Evolutionary conservation across 1,140 invertebrate genomes (phyloP).

Genomic region (Samia ricini): DNA sequence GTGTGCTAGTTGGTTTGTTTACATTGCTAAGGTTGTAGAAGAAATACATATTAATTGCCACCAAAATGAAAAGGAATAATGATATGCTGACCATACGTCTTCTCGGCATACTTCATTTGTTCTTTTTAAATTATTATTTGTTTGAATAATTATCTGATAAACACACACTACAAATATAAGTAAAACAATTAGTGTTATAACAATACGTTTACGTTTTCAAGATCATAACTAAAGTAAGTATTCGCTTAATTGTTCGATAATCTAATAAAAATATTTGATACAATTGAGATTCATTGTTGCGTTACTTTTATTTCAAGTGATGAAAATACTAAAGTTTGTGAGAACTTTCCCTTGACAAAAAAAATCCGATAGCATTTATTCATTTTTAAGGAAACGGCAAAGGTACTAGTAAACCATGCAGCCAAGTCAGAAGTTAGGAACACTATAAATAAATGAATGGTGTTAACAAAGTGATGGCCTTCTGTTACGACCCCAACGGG

Average conservation of each 20-base stretch:
- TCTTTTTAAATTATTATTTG: not conserved
- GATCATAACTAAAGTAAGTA: too few species aligned
- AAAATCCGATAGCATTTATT: too few species aligned
- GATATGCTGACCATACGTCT: constrained; percentile 68
- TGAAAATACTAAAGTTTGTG: not conserved
- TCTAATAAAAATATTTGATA: not conserved
- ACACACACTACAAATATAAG: not conserved
- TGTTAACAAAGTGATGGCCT: too few species aligned
- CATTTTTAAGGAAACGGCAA: too few species aligned
- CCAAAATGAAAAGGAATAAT: constrained; percentile 56
- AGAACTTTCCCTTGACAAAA: not conserved
- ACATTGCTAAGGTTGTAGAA: constrained; percentile 58
- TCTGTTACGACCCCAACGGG: too few species aligned
- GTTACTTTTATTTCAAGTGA: not conserved
- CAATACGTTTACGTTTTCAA: too few species aligned
- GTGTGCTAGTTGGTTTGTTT: constrained; percentile 38
- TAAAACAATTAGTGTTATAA: too few species aligned
- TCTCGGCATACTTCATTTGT: constrained; percentile 50
- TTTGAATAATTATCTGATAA: not conserved
- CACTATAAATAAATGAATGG: too few species aligned
- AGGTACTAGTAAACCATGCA: too few species aligned
- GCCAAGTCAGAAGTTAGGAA: too few species aligned
- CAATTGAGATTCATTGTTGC: not conserved
- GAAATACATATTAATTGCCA: constrained; percentile 63
- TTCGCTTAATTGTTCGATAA: too few species aligned